Evolutionary conservation across 2,888 invertebrate species (phyloP).

Genomic region (Latrodectus elegans): DNA sequence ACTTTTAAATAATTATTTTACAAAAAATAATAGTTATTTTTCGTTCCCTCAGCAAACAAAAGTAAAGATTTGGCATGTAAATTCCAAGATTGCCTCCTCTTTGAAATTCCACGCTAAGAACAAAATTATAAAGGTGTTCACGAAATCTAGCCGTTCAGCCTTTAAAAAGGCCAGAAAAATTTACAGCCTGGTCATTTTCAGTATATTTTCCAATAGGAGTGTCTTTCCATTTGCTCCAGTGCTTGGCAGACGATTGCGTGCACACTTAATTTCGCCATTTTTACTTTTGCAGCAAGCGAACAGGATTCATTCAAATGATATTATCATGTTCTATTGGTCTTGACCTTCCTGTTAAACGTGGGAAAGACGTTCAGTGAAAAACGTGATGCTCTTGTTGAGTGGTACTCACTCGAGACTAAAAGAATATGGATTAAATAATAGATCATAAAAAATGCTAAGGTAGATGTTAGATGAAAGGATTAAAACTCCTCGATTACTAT

Average conservation of each 20-base stretch:
- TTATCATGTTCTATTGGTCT: background rate
- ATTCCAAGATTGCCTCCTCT: too few relatives aligned
- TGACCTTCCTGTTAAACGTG: slow-evolving; percentile 1
- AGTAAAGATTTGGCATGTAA: too few relatives aligned
- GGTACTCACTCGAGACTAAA: too few relatives aligned
- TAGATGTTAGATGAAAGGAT: too few relatives aligned
- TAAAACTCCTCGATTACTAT: too few relatives aligned
- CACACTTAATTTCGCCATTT: background rate
- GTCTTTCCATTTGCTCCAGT: background rate
- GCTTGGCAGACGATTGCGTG: background rate
- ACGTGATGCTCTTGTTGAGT: background rate
- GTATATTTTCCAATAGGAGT: background rate
- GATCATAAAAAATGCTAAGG: too few relatives aligned
- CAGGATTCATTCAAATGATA: background rate
- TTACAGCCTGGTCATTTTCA: background rate
- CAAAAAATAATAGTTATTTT: too few relatives aligned
- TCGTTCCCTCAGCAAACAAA: too few relatives aligned
- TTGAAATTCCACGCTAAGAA: too few relatives aligned
- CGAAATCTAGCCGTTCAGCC: background rate
- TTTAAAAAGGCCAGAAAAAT: background rate
- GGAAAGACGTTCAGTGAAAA: background rate
- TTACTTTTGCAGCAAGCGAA: background rate
- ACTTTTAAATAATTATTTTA: too few relatives aligned
- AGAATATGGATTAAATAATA: too few relatives aligned
- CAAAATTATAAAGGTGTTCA: background rate